Conservation (phyloP, 1,140 invertebrate genomes). For the Hyles euphorbiae region DNA sequence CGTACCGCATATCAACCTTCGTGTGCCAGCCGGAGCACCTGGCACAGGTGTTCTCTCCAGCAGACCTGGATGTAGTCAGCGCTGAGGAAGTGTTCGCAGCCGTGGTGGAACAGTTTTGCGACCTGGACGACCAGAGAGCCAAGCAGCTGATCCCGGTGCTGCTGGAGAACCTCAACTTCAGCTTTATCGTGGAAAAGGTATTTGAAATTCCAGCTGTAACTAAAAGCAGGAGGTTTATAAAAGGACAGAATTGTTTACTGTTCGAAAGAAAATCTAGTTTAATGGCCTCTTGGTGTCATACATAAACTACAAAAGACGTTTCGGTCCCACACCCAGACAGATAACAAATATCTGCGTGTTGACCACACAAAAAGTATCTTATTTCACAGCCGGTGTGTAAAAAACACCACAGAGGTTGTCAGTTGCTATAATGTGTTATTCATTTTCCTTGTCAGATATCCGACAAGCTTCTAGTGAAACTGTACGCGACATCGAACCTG, state of each 20-base stretch:
- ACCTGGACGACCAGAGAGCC: constrained; percentile 54
- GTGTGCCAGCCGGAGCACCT: constrained; percentile 46
- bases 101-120: constrained; percentile 63
- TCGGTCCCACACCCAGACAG: too few relatives aligned
- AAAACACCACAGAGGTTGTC: too few relatives aligned
- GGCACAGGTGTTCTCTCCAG: constrained; percentile 33
- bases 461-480: constrained; percentile 57
- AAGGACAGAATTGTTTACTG: too few relatives aligned
- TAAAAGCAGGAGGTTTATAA: too few relatives aligned
- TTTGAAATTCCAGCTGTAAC: background rate
- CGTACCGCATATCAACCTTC: constrained; percentile 37
- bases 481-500: constrained; percentile 73
- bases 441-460: constrained; percentile 32
- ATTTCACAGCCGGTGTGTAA: too few relatives aligned
- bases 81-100: constrained; percentile 44
- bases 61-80: constrained; percentile 36
- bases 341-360: too few relatives aligned
- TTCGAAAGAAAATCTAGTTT: too few relatives aligned
- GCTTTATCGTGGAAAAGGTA: constrained; percentile 72
- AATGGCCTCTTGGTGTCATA: too few relatives aligned
- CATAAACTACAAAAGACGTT: too few relatives aligned
- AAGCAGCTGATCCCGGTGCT: constrained; percentile 64
- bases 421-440: background rate
- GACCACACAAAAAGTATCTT: too few relatives aligned
- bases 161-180: constrained; percentile 73